Evolutionary conservation across 1,140 invertebrate species (phyloP).

Genomic region (Drosophila chauvacae): DNA sequence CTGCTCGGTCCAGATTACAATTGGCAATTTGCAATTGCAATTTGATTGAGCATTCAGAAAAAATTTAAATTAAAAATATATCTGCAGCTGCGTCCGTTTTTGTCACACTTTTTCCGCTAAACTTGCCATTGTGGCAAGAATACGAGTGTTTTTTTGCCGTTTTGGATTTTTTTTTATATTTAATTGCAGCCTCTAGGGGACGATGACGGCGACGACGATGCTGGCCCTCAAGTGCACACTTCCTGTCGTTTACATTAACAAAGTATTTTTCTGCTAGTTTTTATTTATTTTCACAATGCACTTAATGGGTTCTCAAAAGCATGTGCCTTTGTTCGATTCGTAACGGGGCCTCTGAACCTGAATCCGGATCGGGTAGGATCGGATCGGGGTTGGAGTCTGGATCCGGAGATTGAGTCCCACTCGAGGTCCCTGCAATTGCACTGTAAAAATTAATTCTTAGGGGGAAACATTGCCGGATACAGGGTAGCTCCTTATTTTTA

Average conservation of each 20-base stretch:
- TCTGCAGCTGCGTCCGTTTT: constrained; percentile 62
- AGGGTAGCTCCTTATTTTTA: no score
- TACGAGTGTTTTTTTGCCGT: constrained; percentile 16
- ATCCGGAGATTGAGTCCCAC: constrained; percentile 40
- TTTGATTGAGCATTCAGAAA: constrained; percentile 35
- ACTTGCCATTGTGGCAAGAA: constrained; percentile 56
- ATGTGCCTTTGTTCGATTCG: constrained; percentile 67
- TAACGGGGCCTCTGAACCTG: constrained; percentile 51
- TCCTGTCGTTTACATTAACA: constrained; percentile 76
- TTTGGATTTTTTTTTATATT: constrained; percentile 32
- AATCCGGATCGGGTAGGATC: constrained; percentile 16
- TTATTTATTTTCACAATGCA: constrained; percentile 69
- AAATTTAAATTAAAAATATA: constrained; percentile 35
- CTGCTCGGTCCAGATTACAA: constrained; percentile 43
- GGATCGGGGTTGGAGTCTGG: constrained; percentile 30
- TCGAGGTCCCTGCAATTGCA: constrained; percentile 25
- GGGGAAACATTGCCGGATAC: not conserved
- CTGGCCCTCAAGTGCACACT: constrained; percentile 77
- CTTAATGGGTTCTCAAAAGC: constrained; percentile 74
- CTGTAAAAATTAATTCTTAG: not conserved
- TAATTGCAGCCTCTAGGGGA: constrained; percentile 47
- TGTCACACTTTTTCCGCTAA: constrained; percentile 50
- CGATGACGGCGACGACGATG: constrained; percentile 28
- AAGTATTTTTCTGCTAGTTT: constrained; percentile 50
- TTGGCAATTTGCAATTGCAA: constrained; percentile 56